A percentile compares a stretch with the other conserved stretches of the same genome.
phyloP scores from a whole-genome alignment of 2,797 vertebrate species.

The Halcyon badia region DNA sequence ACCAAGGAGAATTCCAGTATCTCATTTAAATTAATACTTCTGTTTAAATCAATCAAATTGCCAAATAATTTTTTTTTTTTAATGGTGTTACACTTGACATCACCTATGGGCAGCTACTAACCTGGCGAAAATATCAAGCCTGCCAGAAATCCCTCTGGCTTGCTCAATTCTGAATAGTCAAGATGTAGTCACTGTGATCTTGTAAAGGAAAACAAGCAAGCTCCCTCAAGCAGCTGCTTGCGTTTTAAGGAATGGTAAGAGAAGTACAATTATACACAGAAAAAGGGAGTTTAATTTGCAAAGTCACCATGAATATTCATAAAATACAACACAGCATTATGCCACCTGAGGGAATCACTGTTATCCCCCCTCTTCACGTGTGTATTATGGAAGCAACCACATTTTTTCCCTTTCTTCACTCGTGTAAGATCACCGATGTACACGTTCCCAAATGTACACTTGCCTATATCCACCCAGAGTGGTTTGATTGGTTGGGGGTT shows the following conservation, averaged over 20 bases:
- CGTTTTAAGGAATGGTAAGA: background rate
- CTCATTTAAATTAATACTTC: background rate
- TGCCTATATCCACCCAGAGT: fast-evolving
- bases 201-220: background rate
- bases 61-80: background rate
- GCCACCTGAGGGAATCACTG: background rate
- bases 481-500: too few relatives aligned
- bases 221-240: background rate
- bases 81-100: fast-evolving
- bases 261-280: background rate
- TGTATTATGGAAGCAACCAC: fast-evolving
- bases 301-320: background rate
- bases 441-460: fast-evolving
- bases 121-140: background rate
- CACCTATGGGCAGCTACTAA: background rate
- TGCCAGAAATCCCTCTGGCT: background rate
- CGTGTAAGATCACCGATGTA: fast-evolving
- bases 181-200: background rate
- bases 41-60: background rate
- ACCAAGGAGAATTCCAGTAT: background rate
- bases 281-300: background rate
- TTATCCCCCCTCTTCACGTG: background rate
- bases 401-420: background rate
- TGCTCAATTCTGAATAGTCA: background rate
- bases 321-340: background rate